These are phyloP conservation scores for Dolichoris vasculosae DNA, from an alignment of 1,140 invertebrate genomes.

Conservation along the genomic window DNA sequence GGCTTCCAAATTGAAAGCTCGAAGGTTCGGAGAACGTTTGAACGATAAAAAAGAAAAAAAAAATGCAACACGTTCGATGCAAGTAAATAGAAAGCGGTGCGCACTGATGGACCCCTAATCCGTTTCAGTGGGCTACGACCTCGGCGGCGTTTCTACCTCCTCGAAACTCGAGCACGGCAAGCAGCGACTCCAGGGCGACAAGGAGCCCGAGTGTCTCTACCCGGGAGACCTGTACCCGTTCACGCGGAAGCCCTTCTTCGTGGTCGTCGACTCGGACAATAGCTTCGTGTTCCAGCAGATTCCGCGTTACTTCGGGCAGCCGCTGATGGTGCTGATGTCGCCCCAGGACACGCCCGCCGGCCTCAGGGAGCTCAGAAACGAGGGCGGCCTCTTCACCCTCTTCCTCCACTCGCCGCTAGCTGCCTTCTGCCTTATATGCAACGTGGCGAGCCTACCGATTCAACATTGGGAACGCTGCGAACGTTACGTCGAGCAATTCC, in stretches of 20 bases:
- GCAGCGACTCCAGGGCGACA: slow-evolving; percentile 83
- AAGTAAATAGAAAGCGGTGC: slow-evolving; percentile 46
- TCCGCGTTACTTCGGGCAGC: slow-evolving; percentile 94
- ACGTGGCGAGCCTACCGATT: slow-evolving; percentile 88
- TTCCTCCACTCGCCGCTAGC: slow-evolving; percentile 96
- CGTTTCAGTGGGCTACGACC: slow-evolving; percentile 89
- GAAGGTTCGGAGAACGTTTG: too few relatives aligned
- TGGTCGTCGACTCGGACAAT: slow-evolving; percentile 96
- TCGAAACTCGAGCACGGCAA: slow-evolving; percentile 86
- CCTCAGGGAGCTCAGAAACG: slow-evolving; percentile 89
- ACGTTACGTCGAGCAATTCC: slow-evolving; percentile 90
- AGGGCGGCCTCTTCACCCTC: slow-evolving; percentile 94
- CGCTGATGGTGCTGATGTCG: slow-evolving; percentile 95
- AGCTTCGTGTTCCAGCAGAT: slow-evolving; percentile 95
- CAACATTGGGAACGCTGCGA: slow-evolving; percentile 94
- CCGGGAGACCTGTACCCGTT: slow-evolving; percentile 95
- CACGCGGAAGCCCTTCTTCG: slow-evolving; percentile 92
- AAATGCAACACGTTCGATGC: slow-evolving; percentile 24
- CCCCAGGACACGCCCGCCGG: slow-evolving; percentile 90
- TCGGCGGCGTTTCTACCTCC: slow-evolving; percentile 92
- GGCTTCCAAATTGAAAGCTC: too few relatives aligned
- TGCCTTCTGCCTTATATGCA: slow-evolving; percentile 94
- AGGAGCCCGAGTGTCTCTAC: slow-evolving; percentile 92
- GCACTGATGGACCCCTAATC: slow-evolving; percentile 59
- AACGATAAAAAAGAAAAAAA: not conserved